phyloP scores from a whole-genome alignment of 1,140 invertebrate species.

The Luehdorfia chinensis region DNA sequence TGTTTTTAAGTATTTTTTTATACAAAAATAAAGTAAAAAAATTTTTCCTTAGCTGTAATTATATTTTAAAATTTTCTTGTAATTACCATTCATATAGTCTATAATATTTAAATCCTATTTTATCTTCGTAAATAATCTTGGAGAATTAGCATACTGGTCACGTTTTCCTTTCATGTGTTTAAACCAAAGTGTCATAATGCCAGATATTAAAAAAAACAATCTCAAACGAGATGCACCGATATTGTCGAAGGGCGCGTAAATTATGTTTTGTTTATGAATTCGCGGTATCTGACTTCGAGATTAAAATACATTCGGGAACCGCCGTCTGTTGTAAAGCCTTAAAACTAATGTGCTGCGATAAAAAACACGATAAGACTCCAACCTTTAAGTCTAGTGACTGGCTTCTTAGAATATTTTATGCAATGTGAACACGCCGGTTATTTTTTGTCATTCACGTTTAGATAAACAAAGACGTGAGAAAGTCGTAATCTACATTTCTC shows the following conservation, averaged over 20 bases:
- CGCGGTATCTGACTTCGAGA: constrained; percentile 27
- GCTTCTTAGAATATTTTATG: constrained; percentile 28
- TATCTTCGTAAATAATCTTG: not conserved
- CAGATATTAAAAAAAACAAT: constrained; percentile 19
- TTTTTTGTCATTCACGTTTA: constrained; percentile 21
- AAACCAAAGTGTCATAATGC: constrained; percentile 19
- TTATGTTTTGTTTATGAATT: constrained; percentile 23
- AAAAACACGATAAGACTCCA: constrained; percentile 22
- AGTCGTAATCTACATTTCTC: constrained; percentile 13
- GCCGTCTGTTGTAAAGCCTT: constrained; percentile 19
- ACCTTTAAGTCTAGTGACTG: constrained; percentile 25
- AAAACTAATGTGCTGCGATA: constrained; percentile 38
- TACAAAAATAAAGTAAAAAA: no score
- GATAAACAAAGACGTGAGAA: constrained; percentile 36
- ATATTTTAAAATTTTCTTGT: not conserved
- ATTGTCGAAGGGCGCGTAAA: constrained; percentile 16
- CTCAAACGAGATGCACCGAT: constrained; percentile 12
- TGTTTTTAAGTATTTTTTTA: no score
- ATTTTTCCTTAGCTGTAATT: no score
- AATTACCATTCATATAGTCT: not conserved
- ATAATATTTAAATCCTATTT: not conserved
- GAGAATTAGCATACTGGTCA: constrained; percentile 2
- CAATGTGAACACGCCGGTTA: constrained; percentile 18
- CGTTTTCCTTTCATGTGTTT: constrained; percentile 5
- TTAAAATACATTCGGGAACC: constrained; percentile 39